Percentiles rank a stretch among this genome's conserved stretches.
phyloP scores from a whole-genome alignment of 2,888 invertebrate genomes.

The Troides aeacus region DNA sequence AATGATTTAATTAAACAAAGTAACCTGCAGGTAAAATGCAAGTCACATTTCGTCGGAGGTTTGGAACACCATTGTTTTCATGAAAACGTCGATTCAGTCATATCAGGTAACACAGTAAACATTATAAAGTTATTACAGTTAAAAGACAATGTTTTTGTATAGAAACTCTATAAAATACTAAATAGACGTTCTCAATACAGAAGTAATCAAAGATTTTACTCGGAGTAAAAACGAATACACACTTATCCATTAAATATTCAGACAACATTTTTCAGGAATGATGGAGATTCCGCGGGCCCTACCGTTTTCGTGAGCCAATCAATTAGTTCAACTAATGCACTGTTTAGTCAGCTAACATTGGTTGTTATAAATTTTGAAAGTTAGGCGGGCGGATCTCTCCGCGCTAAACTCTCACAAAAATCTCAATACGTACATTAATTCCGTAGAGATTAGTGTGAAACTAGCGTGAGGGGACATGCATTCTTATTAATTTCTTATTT shows the following conservation, averaged over 20 bases:
- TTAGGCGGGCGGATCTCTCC: constrained; percentile 29
- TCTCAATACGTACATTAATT: background rate
- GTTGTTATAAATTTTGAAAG: constrained; percentile 19
- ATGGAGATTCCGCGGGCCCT: constrained; percentile 26
- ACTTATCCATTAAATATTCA: constrained; percentile 16
- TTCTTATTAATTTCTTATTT: constrained; percentile 34
- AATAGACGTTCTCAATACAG: constrained; percentile 26
- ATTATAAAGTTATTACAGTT: background rate
- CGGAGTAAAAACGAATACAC: constrained; percentile 17
- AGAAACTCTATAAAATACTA: background rate
- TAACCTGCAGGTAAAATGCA: constrained; percentile 3
- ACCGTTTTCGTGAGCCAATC: constrained; percentile 21
- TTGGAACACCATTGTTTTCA: constrained; percentile 2
- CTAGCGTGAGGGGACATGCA: constrained; percentile 31
- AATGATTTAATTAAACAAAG: constrained; percentile 1
- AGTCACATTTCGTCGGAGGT: constrained; percentile 26
- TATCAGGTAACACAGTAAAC: background rate
- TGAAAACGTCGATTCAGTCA: constrained; percentile 25
- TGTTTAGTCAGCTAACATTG: background rate
- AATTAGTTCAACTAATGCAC: background rate
- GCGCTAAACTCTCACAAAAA: constrained; percentile 24
- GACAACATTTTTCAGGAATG: constrained; percentile 22
- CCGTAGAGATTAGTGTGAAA: constrained; percentile 24
- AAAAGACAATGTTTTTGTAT: background rate
- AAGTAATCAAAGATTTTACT: constrained; percentile 13